Conservation (phyloP, 2,113 vertebrate species). For the Hymenochirus boettgeri region DNA sequence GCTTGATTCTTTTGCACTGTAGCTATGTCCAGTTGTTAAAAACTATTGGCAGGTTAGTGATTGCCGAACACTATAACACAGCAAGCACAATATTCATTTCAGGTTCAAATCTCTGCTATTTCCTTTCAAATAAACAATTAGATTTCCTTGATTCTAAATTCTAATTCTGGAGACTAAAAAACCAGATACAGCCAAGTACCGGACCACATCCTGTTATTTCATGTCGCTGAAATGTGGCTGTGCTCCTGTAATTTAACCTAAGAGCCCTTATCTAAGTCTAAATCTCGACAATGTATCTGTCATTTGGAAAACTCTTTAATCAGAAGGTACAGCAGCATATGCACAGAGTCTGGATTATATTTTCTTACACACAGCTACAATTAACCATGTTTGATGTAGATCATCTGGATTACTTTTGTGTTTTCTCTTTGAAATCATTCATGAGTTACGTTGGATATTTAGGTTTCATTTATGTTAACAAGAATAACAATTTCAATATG, state of each 20-base stretch:
- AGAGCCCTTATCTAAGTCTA: slow-evolving; percentile 21
- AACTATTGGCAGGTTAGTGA: not conserved
- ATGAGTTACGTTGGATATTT: slow-evolving; percentile 3
- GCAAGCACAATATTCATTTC: slow-evolving; percentile 6
- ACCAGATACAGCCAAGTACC: slow-evolving; percentile 11
- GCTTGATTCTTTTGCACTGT: not conserved
- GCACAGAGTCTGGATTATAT: slow-evolving; percentile 26
- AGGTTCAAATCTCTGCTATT: not conserved
- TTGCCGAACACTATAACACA: not conserved
- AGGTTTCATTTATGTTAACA: slow-evolving; percentile 30
- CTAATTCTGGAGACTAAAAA: slow-evolving; percentile 15
- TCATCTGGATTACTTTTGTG: slow-evolving; percentile 38
- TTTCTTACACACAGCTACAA: slow-evolving; percentile 25
- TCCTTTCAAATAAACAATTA: slow-evolving; percentile 16
- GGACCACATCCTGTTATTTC: slow-evolving; percentile 36
- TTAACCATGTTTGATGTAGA: slow-evolving; percentile 32
- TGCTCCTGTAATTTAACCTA: slow-evolving; percentile 22
- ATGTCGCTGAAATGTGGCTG: slow-evolving; percentile 22
- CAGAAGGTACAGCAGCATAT: slow-evolving; percentile 13
- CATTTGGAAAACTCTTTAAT: slow-evolving; percentile 31
- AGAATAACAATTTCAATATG: slow-evolving; percentile 33
- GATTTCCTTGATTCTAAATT: slow-evolving; percentile 19
- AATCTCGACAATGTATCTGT: slow-evolving; percentile 20
- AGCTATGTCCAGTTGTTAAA: not conserved
- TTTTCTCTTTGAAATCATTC: slow-evolving; percentile 32